Conservation (phyloP, 2,888 invertebrate species). For the Microctonus brassicae region DNA sequence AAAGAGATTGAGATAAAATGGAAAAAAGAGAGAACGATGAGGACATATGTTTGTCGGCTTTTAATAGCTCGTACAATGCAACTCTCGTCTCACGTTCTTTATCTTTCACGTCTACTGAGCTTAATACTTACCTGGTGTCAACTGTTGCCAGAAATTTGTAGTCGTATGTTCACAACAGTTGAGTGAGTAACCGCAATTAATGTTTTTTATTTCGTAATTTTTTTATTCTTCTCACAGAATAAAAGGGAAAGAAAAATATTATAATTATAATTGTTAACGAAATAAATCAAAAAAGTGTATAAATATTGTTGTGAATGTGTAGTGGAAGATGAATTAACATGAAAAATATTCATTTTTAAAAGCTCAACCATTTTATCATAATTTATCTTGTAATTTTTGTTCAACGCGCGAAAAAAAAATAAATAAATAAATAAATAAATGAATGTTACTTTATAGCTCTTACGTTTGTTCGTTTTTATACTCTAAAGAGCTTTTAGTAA, state of each 20-base stretch:
- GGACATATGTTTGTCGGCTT: slow-evolving; percentile 7
- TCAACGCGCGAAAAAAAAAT: too few species aligned
- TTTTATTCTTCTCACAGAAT: too few species aligned
- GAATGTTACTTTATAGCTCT: background rate
- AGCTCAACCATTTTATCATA: background rate
- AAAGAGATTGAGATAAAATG: slow-evolving; percentile 5
- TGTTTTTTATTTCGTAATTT: background rate
- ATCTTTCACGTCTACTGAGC: background rate
- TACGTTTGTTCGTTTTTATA: slow-evolving; percentile 5
- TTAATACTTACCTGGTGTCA: slow-evolving; percentile 15
- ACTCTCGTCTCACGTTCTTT: background rate
- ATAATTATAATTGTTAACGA: too few species aligned
- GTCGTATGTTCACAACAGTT: background rate
- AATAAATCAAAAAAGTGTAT: too few species aligned
- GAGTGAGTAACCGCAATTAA: background rate
- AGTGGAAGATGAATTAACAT: background rate
- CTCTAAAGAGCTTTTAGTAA: slow-evolving; percentile 20
- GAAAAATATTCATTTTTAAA: background rate
- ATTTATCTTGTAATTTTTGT: too few species aligned
- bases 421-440: too few species aligned
- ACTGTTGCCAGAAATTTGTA: slow-evolving; percentile 13
- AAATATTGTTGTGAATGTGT: too few species aligned
- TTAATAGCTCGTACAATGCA: slow-evolving; percentile 25
- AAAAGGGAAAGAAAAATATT: background rate
- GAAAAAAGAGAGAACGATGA: background rate